phyloP scores from a whole-genome alignment of 2,797 vertebrate genomes.

The Gymnoscopelus braueri region DNA sequence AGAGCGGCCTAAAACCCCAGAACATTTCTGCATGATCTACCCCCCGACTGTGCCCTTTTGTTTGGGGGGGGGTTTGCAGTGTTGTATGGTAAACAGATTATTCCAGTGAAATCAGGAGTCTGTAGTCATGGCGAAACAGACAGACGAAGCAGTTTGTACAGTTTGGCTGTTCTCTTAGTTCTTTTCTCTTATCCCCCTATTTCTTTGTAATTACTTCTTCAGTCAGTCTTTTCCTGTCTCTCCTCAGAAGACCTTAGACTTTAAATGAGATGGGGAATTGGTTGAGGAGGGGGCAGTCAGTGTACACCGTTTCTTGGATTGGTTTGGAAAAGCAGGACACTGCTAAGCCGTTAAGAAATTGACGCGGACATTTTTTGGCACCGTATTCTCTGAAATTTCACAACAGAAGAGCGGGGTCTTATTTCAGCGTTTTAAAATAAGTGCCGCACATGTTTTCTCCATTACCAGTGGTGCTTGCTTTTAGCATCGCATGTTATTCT shows the following conservation, averaged over 20 bases:
- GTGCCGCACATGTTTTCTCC: slow-evolving; percentile 20
- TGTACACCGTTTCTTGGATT: slow-evolving; percentile 1
- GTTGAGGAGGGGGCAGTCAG: slow-evolving; percentile 11
- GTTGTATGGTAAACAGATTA: slow-evolving; percentile 63
- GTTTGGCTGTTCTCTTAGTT: slow-evolving; percentile 39
- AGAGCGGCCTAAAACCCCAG: slow-evolving; percentile 40
- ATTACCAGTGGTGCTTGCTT: slow-evolving; percentile 16
- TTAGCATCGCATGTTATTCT: slow-evolving; percentile 11
- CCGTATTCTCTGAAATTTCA: slow-evolving; percentile 8
- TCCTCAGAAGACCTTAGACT: not conserved
- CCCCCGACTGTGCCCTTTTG: slow-evolving; percentile 61
- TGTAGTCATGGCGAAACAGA: slow-evolving; percentile 35
- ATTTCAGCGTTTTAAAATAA: slow-evolving; percentile 21
- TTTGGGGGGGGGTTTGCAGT: slow-evolving; percentile 49
- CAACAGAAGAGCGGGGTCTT: slow-evolving; percentile 23
- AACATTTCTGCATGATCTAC: slow-evolving; percentile 42
- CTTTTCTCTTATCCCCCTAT: slow-evolving; percentile 27
- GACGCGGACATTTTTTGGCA: slow-evolving; percentile 13
- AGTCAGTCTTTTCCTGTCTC: slow-evolving; percentile 25
- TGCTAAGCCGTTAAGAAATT: slow-evolving; percentile 18
- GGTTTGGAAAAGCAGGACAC: slow-evolving; percentile 2
- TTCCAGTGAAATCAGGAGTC: slow-evolving; percentile 60
- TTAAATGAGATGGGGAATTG: slow-evolving; percentile 1
- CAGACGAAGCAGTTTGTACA: slow-evolving; percentile 50
- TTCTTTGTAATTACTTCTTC: slow-evolving; percentile 46